Percentiles rank a stretch among this genome's conserved stretches.
Evolutionary conservation across 92 coral and sea anemone genomes (phyloP).

Genomic region (Phenganax subtilis): DNA sequence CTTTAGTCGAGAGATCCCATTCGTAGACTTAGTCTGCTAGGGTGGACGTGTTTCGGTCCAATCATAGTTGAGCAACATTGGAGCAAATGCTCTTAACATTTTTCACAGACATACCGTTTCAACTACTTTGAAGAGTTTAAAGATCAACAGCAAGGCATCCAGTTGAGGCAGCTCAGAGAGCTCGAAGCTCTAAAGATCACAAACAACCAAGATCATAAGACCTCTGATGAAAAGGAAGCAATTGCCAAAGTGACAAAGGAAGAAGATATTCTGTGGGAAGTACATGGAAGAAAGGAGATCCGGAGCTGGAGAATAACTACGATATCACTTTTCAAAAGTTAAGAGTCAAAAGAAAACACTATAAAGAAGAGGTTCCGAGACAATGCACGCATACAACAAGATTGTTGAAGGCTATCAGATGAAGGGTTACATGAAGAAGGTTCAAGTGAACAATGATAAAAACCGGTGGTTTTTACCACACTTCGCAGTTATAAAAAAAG

Average conservation of each 20-base stretch:
- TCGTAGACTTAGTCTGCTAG: conserved; percentile 44
- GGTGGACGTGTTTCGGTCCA: conserved; percentile 61
- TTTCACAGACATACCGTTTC: conserved; percentile 46
- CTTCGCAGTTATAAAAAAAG: conserved; percentile 44
- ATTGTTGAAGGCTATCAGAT: conserved; percentile 41
- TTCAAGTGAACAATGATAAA: background rate
- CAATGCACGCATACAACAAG: conserved; percentile 34
- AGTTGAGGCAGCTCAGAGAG: conserved; percentile 44
- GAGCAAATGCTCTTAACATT: conserved; percentile 41
- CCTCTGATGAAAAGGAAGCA: conserved; percentile 37
- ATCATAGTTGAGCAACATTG: conserved; percentile 44
- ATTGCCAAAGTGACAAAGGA: conserved; percentile 11
- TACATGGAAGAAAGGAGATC: conserved; percentile 37
- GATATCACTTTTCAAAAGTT: conserved; percentile 36
- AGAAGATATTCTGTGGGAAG: conserved; percentile 27
- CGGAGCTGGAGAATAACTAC: conserved; percentile 29
- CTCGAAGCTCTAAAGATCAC: conserved; percentile 42
- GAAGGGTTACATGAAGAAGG: conserved; percentile 36
- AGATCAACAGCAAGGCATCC: conserved; percentile 32
- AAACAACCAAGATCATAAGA: conserved; percentile 33
- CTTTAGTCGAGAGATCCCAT: conserved; percentile 41
- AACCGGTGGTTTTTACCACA: conserved; percentile 39
- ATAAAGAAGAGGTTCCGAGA: conserved; percentile 18
- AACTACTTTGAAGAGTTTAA: conserved; percentile 18
- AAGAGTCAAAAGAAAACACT: conserved; percentile 42